Percentiles rank a stretch among this genome's conserved stretches.
Conservation (phyloP, 2,888 invertebrate species). For the Conus canariensis region DNA sequence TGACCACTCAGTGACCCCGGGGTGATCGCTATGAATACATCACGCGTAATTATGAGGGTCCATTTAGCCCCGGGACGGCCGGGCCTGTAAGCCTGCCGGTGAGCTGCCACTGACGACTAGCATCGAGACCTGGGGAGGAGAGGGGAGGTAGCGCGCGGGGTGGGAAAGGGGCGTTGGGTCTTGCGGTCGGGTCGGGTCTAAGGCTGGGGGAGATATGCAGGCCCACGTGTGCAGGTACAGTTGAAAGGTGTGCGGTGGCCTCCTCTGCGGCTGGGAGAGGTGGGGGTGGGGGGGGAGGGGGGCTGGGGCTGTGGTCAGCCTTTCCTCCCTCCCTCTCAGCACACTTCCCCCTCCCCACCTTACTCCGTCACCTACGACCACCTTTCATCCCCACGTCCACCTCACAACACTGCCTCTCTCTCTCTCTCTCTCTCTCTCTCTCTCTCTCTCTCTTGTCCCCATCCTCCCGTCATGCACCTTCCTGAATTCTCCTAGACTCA, state of each 20-base stretch:
- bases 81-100: neutral
- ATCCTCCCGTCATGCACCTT: no score
- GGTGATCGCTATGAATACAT: slow-evolving; percentile 18
- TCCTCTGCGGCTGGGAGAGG: no score
- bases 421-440: no score
- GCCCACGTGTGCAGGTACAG: neutral
- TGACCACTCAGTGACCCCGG: slow-evolving; percentile 7
- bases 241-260: neutral
- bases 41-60: slow-evolving; percentile 18
- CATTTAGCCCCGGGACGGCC: neutral
- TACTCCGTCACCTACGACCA: no score
- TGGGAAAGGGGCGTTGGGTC: neutral
- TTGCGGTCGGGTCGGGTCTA: neutral
- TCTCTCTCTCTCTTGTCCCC: no score
- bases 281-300: no score
- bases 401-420: no score
- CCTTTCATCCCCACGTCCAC: no score
- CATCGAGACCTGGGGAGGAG: neutral
- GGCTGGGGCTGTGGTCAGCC: no score
- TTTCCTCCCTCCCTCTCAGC: no score
- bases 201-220: neutral
- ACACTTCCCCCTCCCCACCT: no score
- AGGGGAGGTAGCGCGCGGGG: neutral
- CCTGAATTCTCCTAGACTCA: no score
- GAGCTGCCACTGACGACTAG: neutral